Evolutionary conservation across 2,888 invertebrate genomes (phyloP).

Genomic region (Oligia fasciuncula): DNA sequence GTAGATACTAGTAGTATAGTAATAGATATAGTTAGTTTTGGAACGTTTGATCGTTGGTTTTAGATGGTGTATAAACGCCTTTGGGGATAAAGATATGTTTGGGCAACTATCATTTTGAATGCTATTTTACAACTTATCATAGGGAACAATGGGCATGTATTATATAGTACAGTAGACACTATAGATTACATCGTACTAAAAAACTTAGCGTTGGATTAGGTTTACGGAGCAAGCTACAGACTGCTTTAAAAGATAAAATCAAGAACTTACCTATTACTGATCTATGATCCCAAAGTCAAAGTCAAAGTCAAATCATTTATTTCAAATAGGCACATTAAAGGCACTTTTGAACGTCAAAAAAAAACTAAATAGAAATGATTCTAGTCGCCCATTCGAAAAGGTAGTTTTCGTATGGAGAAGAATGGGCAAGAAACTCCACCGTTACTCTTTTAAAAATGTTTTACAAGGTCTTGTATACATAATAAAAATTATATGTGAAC

Average conservation of each 20-base stretch:
- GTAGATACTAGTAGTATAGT: constrained; percentile 12
- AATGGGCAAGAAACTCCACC: too few species aligned
- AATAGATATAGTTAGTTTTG: constrained; percentile 1
- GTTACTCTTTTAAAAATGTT: too few species aligned
- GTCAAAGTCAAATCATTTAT: too few species aligned
- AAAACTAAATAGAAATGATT: too few species aligned
- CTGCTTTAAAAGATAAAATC: not conserved
- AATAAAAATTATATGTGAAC: too few species aligned
- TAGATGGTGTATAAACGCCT: constrained; percentile 5
- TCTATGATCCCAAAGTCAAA: not conserved
- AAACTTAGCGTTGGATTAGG: not conserved
- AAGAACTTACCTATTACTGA: not conserved
- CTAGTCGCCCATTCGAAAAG: too few species aligned
- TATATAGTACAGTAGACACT: not conserved
- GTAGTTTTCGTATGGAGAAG: too few species aligned
- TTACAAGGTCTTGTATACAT: too few species aligned
- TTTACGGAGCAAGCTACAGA: not conserved
- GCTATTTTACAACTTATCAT: constrained; percentile 10
- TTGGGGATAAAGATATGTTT: constrained; percentile 24
- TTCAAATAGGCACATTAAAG: too few species aligned
- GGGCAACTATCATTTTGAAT: constrained; percentile 18
- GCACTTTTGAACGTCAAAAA: too few species aligned
- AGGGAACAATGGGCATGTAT: not conserved
- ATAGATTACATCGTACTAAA: not conserved
- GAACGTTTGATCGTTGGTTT: constrained; percentile 4